phyloP scores from a whole-genome alignment of 2,888 invertebrate genomes.

The Neoaliturus tenellus region DNA sequence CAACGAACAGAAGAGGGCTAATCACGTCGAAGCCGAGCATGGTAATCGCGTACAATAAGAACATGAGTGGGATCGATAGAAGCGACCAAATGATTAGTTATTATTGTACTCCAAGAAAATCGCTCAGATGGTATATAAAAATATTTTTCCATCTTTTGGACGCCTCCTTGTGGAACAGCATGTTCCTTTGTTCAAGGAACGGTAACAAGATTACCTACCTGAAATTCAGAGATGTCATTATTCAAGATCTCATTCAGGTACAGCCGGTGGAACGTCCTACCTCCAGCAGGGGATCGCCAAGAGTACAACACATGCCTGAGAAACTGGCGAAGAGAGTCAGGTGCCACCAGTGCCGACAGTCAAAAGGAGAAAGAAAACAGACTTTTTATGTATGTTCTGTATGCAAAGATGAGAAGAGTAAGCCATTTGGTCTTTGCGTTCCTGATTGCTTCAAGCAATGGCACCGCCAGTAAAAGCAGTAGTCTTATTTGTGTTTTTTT shows the following conservation, averaged over 20 bases:
- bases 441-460: slow-evolving; percentile 22
- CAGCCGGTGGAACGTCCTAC: slow-evolving; percentile 23
- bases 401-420: slow-evolving; percentile 14
- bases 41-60: slow-evolving; percentile 44
- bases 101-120: slow-evolving; percentile 46
- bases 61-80: slow-evolving; percentile 48
- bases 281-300: slow-evolving; percentile 7
- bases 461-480: neutral
- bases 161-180: slow-evolving; percentile 40
- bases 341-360: slow-evolving; percentile 34
- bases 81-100: slow-evolving; percentile 53
- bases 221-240: slow-evolving; percentile 44
- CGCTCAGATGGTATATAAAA: slow-evolving; percentile 42
- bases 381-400: slow-evolving; percentile 42
- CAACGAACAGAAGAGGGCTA: slow-evolving; percentile 31
- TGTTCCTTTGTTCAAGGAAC: slow-evolving; percentile 31
- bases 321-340: slow-evolving; percentile 44
- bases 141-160: slow-evolving; percentile 50
- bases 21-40: slow-evolving; percentile 38
- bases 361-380: slow-evolving; percentile 11
- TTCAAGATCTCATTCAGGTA: slow-evolving; percentile 33
- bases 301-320: slow-evolving; percentile 19
- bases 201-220: slow-evolving; percentile 35
- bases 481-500: too few relatives aligned
- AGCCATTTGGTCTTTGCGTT: slow-evolving; percentile 21